These are phyloP conservation scores for Podilymbus podiceps DNA, from an alignment of 2,113 vertebrate genomes.

Conservation along the genomic window DNA sequence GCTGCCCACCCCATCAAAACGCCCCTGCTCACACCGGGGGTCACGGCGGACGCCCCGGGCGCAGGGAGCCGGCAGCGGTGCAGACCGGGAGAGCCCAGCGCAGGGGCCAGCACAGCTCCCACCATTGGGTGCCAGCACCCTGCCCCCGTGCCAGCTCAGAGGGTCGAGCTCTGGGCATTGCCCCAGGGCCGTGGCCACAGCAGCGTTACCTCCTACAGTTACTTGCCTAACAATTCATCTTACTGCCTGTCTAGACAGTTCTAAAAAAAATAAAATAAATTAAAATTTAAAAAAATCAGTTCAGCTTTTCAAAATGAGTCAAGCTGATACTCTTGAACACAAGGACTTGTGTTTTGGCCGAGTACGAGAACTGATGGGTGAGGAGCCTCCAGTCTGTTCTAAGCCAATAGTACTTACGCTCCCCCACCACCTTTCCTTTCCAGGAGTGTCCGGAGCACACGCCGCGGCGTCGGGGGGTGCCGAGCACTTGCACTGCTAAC, in stretches of 20 bases:
- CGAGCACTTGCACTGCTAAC: background rate
- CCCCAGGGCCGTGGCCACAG: too few relatives aligned
- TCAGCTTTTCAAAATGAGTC: background rate
- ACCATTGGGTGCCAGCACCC: background rate
- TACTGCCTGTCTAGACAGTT: background rate
- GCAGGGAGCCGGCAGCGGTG: rapidly evolving
- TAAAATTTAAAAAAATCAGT: background rate
- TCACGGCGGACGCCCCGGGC: rapidly evolving
- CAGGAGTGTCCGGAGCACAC: rapidly evolving
- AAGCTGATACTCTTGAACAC: background rate
- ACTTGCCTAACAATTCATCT: too few relatives aligned
- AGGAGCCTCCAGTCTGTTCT: background rate
- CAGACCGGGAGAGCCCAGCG: background rate
- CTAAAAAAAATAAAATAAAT: too few relatives aligned
- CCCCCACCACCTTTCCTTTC: background rate
- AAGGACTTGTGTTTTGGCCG: rapidly evolving
- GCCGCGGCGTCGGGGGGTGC: background rate
- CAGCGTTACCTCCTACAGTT: background rate
- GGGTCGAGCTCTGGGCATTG: background rate
- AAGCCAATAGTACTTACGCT: rapidly evolving
- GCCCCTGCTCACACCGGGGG: too few relatives aligned
- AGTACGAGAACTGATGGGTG: background rate
- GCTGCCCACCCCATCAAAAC: too few relatives aligned
- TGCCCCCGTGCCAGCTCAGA: background rate
- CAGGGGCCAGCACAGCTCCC: background rate